phyloP scores from a whole-genome alignment of 2,113 vertebrate genomes.

The Malurus elegans region DNA sequence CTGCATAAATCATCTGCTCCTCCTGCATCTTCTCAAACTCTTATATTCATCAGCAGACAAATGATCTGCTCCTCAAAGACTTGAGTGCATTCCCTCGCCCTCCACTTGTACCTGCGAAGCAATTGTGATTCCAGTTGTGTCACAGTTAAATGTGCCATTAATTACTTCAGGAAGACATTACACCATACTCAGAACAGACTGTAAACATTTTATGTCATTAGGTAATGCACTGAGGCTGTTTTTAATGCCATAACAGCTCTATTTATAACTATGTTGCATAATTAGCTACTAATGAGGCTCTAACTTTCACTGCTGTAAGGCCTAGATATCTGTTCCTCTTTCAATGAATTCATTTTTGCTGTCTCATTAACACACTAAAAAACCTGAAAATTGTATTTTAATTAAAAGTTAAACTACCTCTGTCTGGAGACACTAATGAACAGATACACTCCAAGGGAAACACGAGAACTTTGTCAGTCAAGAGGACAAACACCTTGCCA shows the following conservation, averaged over 20 bases:
- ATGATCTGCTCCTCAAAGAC: neutral
- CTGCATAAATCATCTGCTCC: neutral
- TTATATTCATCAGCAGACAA: neutral
- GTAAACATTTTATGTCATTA: slow-evolving; percentile 58
- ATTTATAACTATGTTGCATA: slow-evolving; percentile 66
- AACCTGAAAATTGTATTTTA: slow-evolving; percentile 62
- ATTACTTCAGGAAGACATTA: slow-evolving; percentile 50
- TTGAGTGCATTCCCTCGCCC: neutral
- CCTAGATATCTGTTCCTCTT: slow-evolving; percentile 51
- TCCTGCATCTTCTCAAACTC: neutral
- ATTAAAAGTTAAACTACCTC: slow-evolving; percentile 67
- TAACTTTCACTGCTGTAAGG: slow-evolving; percentile 52
- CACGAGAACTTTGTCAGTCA: neutral
- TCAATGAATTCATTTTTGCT: slow-evolving; percentile 65
- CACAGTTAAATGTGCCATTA: slow-evolving; percentile 43
- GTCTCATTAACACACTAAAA: slow-evolving; percentile 67
- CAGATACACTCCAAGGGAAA: slow-evolving; percentile 30
- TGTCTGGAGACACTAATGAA: slow-evolving; percentile 51
- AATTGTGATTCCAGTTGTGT: slow-evolving; percentile 18
- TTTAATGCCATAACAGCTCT: slow-evolving; percentile 52
- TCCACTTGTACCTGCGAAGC: slow-evolving; percentile 16
- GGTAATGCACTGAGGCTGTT: slow-evolving; percentile 35
- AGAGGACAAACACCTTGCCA: neutral
- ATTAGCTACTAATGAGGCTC: slow-evolving; percentile 69
- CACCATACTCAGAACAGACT: slow-evolving; percentile 19